A percentile compares a stretch with the other conserved stretches of the same genome.
Conservation (phyloP, 2,797 vertebrate species). For the Pitangus sulphuratus region DNA sequence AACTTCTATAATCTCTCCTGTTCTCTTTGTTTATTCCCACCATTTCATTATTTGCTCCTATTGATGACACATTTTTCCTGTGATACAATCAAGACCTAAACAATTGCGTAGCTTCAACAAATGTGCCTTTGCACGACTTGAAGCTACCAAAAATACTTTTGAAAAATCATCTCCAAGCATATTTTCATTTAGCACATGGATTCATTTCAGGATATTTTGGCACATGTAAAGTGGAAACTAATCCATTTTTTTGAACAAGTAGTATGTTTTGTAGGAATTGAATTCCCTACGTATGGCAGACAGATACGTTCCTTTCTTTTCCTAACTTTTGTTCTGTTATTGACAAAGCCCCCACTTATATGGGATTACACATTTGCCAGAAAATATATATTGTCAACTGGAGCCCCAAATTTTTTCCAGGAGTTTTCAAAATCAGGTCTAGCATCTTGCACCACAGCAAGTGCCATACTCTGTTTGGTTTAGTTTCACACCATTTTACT, state of each 20-base stretch:
- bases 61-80: background rate
- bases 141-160: background rate
- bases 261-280: background rate
- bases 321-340: background rate
- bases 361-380: background rate
- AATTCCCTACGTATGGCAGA: background rate
- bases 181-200: background rate
- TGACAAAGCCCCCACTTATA: background rate
- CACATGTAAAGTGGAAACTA: background rate
- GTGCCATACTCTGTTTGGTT: background rate
- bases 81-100: background rate
- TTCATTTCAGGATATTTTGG: slow-evolving; percentile 11
- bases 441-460: background rate
- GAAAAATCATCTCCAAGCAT: background rate
- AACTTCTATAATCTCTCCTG: background rate
- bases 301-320: background rate
- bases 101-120: background rate
- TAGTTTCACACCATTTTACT: background rate
- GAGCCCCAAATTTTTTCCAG: background rate
- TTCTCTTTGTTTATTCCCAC: background rate
- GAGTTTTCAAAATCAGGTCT: background rate
- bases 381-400: background rate
- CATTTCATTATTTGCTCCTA: background rate
- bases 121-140: background rate
- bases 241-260: background rate